Base-by-base conservation (phyloP, 2,888 invertebrate genomes). In the Lissonota sp. region DNA sequence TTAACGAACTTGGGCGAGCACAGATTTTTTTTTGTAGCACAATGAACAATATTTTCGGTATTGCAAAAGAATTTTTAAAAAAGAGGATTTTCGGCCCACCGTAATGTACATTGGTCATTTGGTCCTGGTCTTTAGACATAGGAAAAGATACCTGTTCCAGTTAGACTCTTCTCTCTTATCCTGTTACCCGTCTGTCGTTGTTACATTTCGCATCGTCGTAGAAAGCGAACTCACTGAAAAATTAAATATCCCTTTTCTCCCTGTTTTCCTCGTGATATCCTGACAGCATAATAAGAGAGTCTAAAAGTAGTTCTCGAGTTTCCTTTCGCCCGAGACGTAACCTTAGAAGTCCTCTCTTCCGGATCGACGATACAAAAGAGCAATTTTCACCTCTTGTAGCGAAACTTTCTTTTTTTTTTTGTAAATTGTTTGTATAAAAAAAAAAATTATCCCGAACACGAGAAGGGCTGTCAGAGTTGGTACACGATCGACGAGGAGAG, bases 161-260 rank as follows among this genome's bases (percentile, higher is more conserved):
- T 3, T 26, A 26, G 26, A 67, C 49, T 40, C 58, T 58, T 42
- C 69, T 77, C 71, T 53, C 71, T 79, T 69, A 69, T 74, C 73
- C 57, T 66, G 26, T 40, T 60, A 57, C 69, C 26, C 10, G 37
- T 66, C 53, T 14, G 60, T 67, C 73, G 26, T 69, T 49, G 63
- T 74, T 46, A 62, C 63, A 57, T 63, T 58, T 69, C 37, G 57
- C 26, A 63, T 58, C 42, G 7, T 8, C 51, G 55, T 39, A 12
- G 69, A 49, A 69, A 69, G 49, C 51, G 69, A 69, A 70, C 39
- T 57, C 69, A 62, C 71, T 81, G 82, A 84, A 83, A 84, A 81
- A 84, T 84, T 84, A 81, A 81, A 84, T 81, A 77, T 77, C 73
- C 53, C 63, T 51, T 6, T 6, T 37, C 57, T 69, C 40, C 37